phyloP scores from a whole-genome alignment of 2,888 invertebrate species.

The Lithophane leautieri region DNA sequence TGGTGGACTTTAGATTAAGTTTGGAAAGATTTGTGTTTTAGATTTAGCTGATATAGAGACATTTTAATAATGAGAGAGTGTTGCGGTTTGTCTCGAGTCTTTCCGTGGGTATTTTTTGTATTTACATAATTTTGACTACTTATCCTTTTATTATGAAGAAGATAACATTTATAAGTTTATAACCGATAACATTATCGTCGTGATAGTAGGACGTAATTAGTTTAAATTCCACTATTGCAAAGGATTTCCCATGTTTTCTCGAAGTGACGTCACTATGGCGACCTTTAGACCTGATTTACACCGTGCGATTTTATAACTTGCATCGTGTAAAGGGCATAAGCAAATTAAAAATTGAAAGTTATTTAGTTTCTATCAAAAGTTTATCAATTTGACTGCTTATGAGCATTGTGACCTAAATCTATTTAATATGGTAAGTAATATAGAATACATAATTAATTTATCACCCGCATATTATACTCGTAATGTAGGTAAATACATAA shows the following conservation, averaged over 20 bases:
- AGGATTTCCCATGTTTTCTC: conserved; percentile 33
- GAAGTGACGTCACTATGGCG: conserved; percentile 2
- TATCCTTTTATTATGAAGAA: conserved; percentile 35
- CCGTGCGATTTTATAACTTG: no score
- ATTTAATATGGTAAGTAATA: conserved; percentile 33
- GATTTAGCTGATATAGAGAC: not conserved
- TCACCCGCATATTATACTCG: not conserved
- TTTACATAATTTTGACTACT: conserved; percentile 28
- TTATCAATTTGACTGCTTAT: not conserved
- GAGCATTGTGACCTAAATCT: not conserved
- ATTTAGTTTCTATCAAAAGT: conserved; percentile 10
- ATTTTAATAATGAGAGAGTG: not conserved
- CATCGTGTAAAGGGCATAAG: no score
- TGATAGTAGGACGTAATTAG: conserved; percentile 1
- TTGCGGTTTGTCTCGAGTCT: conserved; percentile 10
- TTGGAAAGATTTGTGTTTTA: conserved; percentile 8
- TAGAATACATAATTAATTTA: conserved; percentile 20
- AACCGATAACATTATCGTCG: conserved; percentile 27
- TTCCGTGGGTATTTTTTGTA: conserved; percentile 23
- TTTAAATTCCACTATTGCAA: not conserved
- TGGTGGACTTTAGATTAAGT: not conserved
- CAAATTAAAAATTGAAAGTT: not conserved
- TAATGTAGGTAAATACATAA: conserved; percentile 4
- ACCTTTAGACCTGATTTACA: not conserved
- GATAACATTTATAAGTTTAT: conserved; percentile 39